These are phyloP conservation scores for Tragulus kanchil DNA, from an alignment of 2,113 vertebrate genomes.

Conservation along the genomic window DNA sequence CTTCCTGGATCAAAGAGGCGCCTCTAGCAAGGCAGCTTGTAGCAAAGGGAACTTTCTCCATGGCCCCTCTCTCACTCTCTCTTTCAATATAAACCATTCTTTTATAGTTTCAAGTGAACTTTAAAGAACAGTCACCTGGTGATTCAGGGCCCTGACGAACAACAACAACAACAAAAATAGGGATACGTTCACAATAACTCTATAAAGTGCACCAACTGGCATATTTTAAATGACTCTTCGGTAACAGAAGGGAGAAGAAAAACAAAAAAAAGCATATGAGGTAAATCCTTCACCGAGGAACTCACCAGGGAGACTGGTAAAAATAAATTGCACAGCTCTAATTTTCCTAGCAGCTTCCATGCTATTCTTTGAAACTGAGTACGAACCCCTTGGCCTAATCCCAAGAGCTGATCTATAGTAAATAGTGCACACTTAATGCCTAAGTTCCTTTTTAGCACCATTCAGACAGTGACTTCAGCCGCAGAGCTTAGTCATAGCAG, in stretches of 20 bases:
- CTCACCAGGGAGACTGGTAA: slow-evolving; percentile 90
- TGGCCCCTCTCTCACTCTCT: neutral
- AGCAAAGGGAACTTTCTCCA: neutral
- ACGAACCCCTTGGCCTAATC: slow-evolving; percentile 91
- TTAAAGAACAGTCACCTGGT: slow-evolving; percentile 68
- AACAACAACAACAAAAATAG: slow-evolving; percentile 63
- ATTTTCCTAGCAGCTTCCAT: slow-evolving; percentile 92
- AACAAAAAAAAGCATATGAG: slow-evolving; percentile 85
- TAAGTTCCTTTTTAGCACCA: slow-evolving; percentile 94
- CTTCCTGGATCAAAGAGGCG: slow-evolving; percentile 70
- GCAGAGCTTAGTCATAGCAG: slow-evolving; percentile 98
- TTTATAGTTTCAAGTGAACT: slow-evolving; percentile 72
- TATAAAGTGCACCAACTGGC: slow-evolving; percentile 80
- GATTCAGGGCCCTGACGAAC: slow-evolving; percentile 64
- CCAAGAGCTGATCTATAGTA: slow-evolving; percentile 93
- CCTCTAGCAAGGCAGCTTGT: slow-evolving; percentile 32
- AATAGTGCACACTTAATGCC: slow-evolving; percentile 92
- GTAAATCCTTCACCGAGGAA: slow-evolving; percentile 89
- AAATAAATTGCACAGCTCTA: slow-evolving; percentile 90
- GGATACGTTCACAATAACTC: slow-evolving; percentile 80
- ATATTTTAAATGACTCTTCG: slow-evolving; percentile 87
- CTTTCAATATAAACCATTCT: slow-evolving; percentile 65
- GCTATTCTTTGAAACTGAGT: slow-evolving; percentile 93
- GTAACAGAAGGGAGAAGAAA: slow-evolving; percentile 71
- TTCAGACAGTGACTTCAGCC: slow-evolving; percentile 93